phyloP scores from a whole-genome alignment of 2,113 vertebrate genomes.

The Nansenia antarctica region DNA sequence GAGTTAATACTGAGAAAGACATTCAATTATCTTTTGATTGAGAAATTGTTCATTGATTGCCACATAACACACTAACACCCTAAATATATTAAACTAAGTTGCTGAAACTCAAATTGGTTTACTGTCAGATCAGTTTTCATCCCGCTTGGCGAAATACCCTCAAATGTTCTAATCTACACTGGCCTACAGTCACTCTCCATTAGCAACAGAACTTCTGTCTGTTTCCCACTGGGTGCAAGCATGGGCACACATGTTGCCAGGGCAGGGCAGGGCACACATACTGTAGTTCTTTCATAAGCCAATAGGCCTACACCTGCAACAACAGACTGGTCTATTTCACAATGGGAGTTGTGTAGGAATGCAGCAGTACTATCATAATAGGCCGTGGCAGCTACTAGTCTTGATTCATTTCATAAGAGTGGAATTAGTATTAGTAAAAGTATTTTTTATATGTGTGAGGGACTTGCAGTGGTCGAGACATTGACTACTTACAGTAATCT shows the following conservation, averaged over 20 bases:
- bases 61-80: too few species aligned
- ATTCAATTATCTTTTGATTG: too few species aligned
- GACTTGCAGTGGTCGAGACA: background rate
- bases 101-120: too few species aligned
- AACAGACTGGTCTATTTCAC: background rate
- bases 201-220: background rate
- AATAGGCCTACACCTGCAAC: background rate
- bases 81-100: too few species aligned
- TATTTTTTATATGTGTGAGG: background rate
- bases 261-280: background rate
- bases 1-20: too few species aligned
- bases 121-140: background rate
- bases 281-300: background rate
- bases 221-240: background rate
- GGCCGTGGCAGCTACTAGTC: background rate
- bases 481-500: background rate
- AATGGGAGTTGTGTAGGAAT: background rate
- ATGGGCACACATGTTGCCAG: background rate
- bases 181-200: background rate
- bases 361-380: background rate
- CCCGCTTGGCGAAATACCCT: background rate
- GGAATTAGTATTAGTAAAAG: background rate
- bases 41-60: too few species aligned
- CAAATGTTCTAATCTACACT: too few species aligned
- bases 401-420: background rate